Evolutionary conservation across 2,888 invertebrate genomes (phyloP), one percentile per base, ranked within the genome.

Genomic region (Icerya purchasi): DNA sequence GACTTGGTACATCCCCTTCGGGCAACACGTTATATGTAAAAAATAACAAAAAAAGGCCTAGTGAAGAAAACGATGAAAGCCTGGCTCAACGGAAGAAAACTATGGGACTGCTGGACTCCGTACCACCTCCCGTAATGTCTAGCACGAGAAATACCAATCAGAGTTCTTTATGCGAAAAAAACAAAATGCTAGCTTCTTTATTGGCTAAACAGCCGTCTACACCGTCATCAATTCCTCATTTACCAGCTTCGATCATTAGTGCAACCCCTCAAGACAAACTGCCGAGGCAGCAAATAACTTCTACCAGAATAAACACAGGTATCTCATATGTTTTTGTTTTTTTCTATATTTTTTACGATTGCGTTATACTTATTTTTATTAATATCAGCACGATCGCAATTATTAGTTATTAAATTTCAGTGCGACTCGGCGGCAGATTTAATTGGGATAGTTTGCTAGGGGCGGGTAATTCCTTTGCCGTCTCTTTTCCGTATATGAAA

Each of bases 111-210:
- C 57, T 62, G 21, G 64, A 62, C 20, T 61, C 62, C 19, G 62
- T 63, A 25, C 65, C 63, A 21, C 61, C 56, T 10, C 61, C 55
- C 20, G 50, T 55, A 1, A 24, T 51, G 3, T 21, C 56, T 5
- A 20, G 23, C 5, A n/a, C 18, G 8, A 20, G n/a, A 24, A 51
- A 25, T 36, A n/a, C n/a, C n/a, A n/a, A n/a, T n/a, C 54, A 53
- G 59, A 85, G 84, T 66, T 80, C 81, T 65, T 75, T 90, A 57
- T 85, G 85, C 72, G 83, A 85, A 71, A 83, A 81, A 70, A 90
- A 90, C 71, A 82, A 83, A 70, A 89, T 91, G 81, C 75, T 91
- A 65, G 89, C 88, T 50, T 82, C 82, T 53, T 72, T 91, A 66
- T 73, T 91, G 68, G 86, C 85, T 58, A 83, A 84, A 69, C 82